These are phyloP conservation scores for Tiliacea aurago DNA, from an alignment of 2,888 invertebrate species.

Conservation along the genomic window DNA sequence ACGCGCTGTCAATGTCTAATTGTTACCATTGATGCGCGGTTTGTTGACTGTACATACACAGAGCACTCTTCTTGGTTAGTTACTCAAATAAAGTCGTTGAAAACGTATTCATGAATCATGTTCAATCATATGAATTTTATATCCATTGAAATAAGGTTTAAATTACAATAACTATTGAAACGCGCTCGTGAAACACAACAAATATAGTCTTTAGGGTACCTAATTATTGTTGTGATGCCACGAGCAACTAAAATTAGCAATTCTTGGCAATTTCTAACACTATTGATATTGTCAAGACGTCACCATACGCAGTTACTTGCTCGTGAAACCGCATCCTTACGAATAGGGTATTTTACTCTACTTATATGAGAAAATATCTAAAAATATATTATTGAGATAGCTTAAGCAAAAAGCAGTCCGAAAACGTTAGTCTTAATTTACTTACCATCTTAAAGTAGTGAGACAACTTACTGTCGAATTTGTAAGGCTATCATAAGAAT, in stretches of 20 bases:
- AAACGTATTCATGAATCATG: too few relatives aligned
- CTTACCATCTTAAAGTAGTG: too few relatives aligned
- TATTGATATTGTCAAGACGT: not conserved
- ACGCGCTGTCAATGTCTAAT: not conserved
- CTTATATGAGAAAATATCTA: too few relatives aligned
- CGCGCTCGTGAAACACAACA: not conserved
- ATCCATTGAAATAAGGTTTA: not conserved
- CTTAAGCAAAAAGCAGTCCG: too few relatives aligned
- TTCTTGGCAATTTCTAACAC: not conserved
- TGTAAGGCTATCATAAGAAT: too few relatives aligned
- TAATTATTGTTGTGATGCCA: not conserved
- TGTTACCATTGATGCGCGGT: too few relatives aligned
- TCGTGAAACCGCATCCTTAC: not conserved
- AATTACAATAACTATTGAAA: not conserved
- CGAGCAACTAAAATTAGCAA: not conserved
- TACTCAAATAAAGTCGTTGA: not conserved
- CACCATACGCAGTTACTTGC: not conserved
- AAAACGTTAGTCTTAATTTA: too few relatives aligned
- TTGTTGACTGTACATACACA: too few relatives aligned
- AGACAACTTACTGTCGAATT: too few relatives aligned
- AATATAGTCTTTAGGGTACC: not conserved
- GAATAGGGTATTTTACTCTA: too few relatives aligned
- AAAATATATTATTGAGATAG: too few relatives aligned
- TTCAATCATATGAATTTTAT: not conserved
- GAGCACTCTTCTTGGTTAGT: not conserved